phyloP scores from a whole-genome alignment of 1,140 invertebrate genomes.

The Ganaspis sp. region DNA sequence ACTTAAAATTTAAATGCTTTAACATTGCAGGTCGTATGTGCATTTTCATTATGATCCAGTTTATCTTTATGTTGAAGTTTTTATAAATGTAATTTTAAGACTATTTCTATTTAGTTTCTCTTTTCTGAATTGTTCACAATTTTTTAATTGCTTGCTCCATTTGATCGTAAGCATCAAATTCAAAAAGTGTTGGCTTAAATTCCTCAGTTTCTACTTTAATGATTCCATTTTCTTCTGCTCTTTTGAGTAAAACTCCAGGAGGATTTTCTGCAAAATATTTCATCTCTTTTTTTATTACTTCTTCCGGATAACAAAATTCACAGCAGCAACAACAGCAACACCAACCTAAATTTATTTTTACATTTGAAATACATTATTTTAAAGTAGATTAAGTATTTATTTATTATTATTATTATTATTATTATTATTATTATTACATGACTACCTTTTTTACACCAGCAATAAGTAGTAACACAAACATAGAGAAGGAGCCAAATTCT shows the following conservation, averaged over 20 bases:
- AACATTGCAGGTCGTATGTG: too few species aligned
- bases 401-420: not conserved
- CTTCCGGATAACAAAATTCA: slow-evolving; percentile 61
- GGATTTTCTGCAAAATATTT: slow-evolving; percentile 63
- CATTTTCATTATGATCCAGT: too few species aligned
- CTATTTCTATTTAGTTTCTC: too few species aligned
- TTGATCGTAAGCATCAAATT: slow-evolving; percentile 57
- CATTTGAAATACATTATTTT: slow-evolving; percentile 31
- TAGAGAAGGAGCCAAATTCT: slow-evolving; percentile 67
- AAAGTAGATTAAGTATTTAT: slow-evolving; percentile 26
- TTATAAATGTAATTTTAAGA: too few species aligned
- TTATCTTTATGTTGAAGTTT: too few species aligned
- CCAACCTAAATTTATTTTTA: slow-evolving; percentile 60
- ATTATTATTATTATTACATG: too few species aligned
- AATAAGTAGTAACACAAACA: slow-evolving; percentile 61
- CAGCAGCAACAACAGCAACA: slow-evolving; percentile 70
- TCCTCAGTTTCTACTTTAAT: slow-evolving; percentile 38
- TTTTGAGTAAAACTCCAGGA: slow-evolving; percentile 56
- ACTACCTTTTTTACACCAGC: slow-evolving; percentile 68
- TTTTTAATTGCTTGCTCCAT: slow-evolving; percentile 62
- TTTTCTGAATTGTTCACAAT: too few species aligned
- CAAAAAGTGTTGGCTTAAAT: slow-evolving; percentile 61
- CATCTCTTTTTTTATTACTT: slow-evolving; percentile 59
- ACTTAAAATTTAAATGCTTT: too few species aligned
- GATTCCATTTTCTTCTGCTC: slow-evolving; percentile 2